A percentile compares a stretch with the other conserved stretches of the same genome.
Evolutionary conservation across 2,797 vertebrate genomes (phyloP).

Genomic region (Lophius americanus): DNA sequence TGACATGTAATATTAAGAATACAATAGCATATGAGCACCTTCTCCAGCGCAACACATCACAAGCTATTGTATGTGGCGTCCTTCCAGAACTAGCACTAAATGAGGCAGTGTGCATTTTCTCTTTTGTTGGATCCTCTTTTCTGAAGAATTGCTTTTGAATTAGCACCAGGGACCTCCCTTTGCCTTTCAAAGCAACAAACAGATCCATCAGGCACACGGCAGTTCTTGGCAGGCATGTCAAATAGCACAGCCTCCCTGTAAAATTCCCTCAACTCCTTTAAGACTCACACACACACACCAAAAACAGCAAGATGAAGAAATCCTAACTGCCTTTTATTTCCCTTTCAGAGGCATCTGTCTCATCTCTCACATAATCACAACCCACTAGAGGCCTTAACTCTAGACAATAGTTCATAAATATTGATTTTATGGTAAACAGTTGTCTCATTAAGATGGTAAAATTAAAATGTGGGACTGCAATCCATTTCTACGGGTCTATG

Average conservation of each 20-base stretch:
- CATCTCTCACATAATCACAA: slow-evolving; percentile 52
- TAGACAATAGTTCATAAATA: slow-evolving; percentile 69
- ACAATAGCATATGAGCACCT: slow-evolving; percentile 33
- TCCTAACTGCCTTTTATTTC: slow-evolving; percentile 60
- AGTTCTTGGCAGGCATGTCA: slow-evolving; percentile 51
- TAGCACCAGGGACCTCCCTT: slow-evolving; percentile 58
- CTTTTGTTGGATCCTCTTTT: slow-evolving; percentile 53
- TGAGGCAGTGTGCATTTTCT: slow-evolving; percentile 57
- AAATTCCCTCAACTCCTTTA: slow-evolving; percentile 57
- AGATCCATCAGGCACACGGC: slow-evolving; percentile 52
- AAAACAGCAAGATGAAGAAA: slow-evolving; percentile 30
- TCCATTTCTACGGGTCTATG: slow-evolving; percentile 3
- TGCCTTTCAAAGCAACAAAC: slow-evolving; percentile 65
- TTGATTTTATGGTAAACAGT: slow-evolving; percentile 65
- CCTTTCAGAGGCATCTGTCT: slow-evolving; percentile 52
- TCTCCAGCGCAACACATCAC: slow-evolving; percentile 26
- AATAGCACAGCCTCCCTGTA: slow-evolving; percentile 52
- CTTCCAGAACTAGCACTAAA: slow-evolving; percentile 31
- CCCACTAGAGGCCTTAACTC: slow-evolving; percentile 35
- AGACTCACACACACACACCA: slow-evolving; percentile 16
- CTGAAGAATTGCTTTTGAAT: slow-evolving; percentile 60
- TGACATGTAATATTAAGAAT: slow-evolving; percentile 41
- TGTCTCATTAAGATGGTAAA: slow-evolving; percentile 45
- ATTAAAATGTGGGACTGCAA: slow-evolving; percentile 45
- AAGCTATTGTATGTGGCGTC: slow-evolving; percentile 22